These are phyloP conservation scores for Amphimallon solstitiale DNA, from an alignment of 2,888 invertebrate species.

Conservation along the genomic window DNA sequence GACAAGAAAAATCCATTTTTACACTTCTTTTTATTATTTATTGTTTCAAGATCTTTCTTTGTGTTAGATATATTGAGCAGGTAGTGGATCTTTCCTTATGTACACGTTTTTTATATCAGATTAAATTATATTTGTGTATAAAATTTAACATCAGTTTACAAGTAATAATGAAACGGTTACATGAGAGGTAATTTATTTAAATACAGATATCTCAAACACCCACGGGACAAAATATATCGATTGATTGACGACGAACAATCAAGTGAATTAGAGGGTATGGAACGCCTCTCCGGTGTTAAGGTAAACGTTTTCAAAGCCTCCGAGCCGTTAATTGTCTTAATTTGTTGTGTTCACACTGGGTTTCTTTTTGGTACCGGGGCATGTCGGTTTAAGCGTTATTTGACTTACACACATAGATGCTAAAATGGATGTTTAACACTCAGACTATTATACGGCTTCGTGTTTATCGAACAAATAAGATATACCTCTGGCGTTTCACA, in stretches of 20 bases:
- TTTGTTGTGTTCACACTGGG: constrained; percentile 55
- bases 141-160: no score
- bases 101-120: no score
- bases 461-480: constrained; percentile 22
- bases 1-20: no score
- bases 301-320: constrained; percentile 54
- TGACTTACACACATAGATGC: constrained; percentile 37
- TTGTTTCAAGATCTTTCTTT: no score
- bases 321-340: constrained; percentile 58
- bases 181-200: not conserved
- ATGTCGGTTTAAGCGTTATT: constrained; percentile 51
- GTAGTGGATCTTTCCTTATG: no score
- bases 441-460: constrained; percentile 13
- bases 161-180: no score
- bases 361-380: constrained; percentile 50
- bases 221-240: not conserved
- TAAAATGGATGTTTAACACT: constrained; percentile 50
- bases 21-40: no score
- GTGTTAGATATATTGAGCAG: no score
- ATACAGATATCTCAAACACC: not conserved
- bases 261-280: constrained; percentile 13
- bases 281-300: constrained; percentile 50
- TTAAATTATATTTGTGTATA: no score
- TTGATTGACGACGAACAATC: constrained; percentile 10
- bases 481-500: not conserved